Evolutionary conservation across 1,140 invertebrate species (phyloP), one percentile per base, ranked within the genome.

Genomic region (Ectropis grisescens): DNA sequence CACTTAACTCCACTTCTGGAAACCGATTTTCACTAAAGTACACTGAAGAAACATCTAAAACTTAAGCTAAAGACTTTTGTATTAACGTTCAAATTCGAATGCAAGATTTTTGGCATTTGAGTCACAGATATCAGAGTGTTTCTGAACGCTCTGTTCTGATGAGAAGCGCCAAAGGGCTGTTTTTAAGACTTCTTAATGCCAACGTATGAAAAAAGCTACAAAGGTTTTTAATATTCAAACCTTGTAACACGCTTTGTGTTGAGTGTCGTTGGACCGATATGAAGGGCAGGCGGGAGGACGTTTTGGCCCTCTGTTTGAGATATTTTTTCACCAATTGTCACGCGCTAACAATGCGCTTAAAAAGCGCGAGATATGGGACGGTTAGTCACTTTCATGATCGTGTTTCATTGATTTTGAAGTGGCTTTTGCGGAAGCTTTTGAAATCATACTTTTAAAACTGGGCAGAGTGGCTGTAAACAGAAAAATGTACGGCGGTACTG

Each of bases 291-390:
- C 43, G 42, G 51, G 55, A 58, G 50, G 51, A 36, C 29, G 29
- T 49, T 41, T 4, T 4, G 16, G 8, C 53, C 44, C 57, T 56
- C 50, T 52, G 49, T 50, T 50, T 44, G 54, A 62, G 49, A 57
- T 47, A 55, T 55, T 50, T 59, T 47, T 56, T 57, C 58, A 64
- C 53, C 53, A 66, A 64, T 65, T 62, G 60, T 55, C 55, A 34
- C 32, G 52, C 43, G 14, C 38, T 19, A 11, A 24, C 29, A 31
- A 40, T 24, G 29, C 11, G 24, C 19, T 27, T 29, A 27, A 29
- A 24, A 33, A 33, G 33, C 8, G 14, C 24, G 13, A 39, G 35
- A 44, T 35, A 36, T 45, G 15, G 22, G 28, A 8, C 22, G 16
- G 16, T 19, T 19, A 19, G 16, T 8, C 3, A 3, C 8, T 19